Evolutionary conservation across 2,888 invertebrate species (phyloP), one percentile per base, ranked within the genome.

Genomic region (Drosophila multiciliata): DNA sequence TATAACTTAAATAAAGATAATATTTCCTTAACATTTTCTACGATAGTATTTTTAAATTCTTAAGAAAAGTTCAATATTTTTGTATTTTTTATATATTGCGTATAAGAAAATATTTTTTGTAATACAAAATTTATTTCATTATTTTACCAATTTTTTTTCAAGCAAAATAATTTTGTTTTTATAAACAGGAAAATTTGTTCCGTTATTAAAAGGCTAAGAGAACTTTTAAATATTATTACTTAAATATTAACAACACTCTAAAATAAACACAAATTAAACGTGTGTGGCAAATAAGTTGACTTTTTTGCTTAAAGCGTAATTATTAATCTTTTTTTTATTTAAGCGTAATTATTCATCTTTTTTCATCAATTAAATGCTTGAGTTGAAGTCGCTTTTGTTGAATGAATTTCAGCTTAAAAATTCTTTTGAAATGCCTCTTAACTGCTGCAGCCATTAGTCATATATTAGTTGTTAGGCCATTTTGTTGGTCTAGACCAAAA

Each of bases 401-500:
- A 52, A 52, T 69, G 59, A 23, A 11, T 52, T 68, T 40, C 11
- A 11, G 17, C 29, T 3, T 26, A 20, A 42, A 52, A 32, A 38
- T 33, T 42, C 50, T 50, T 50, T 40, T 35, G 54, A 57, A 66
- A 50, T 40, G 42, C 11, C 2, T 36, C 29, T 58, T 61, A 29
- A 59, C 33, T 59, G 12, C 49, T 42, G 1, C 59, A 55, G 32
- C 45, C 26, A 57, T 75, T 59, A 36, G 63, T 35, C 32, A n/a
- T 32, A 33, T 60, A 26, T 60, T 54, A 69, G 58, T 52, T 45
- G 32, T 26, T 15, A 12, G 55, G 58, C 26, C 26, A 20, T 60
- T 58, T 60, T 12, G 17, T 6, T 50, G 48, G 35, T 49, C n/a
- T 50, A 79, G 64, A 69, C 63, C 55, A 55, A 68, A 76, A 64